Evolutionary conservation across 2,888 invertebrate genomes (phyloP), one percentile per base, ranked within the genome.

Genomic region (Acanthosepion esculentum): DNA sequence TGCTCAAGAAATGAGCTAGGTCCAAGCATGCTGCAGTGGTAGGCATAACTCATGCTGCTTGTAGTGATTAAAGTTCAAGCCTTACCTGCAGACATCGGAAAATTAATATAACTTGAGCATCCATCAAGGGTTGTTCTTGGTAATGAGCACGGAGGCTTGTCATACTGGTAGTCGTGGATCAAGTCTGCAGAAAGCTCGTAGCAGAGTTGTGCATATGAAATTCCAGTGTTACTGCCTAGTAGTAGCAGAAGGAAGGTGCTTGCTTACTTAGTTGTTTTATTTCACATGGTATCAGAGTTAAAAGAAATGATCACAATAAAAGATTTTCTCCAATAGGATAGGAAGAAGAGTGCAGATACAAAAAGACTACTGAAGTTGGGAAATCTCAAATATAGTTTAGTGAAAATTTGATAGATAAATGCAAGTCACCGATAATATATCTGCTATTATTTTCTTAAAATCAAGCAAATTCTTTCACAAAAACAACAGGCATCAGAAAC

Each of bases 121-220:
- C 59, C 59, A 48, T 94, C 94, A 55, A 55, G 64, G 94, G 94
- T 59, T 94, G 95, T 95, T 91, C 95, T 95, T 50, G 95, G 95
- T 50, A 64, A 41, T 94, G 94, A 78, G 64, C 59, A 92, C 41
- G 64, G 93, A 91, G 94, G 53, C 55, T 91, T 50, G 93, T 55
- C 94, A 53, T 94, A 94, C n/a, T 93, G 93, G 94, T 41, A 23
- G 91, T 92, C 94, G 95, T 55, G 93, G 95, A 55, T 92, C 94
- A 92, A 53, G 94, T 94, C 53, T 48, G 93, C 53, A 48, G 93
- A 92, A 23, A 96, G 96, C 94, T 96, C 97, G 94, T 97, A 97
- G 18, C 96, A 96, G 94, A 97, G 96, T 95, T 97, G 96, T 94
- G 97, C 96, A 95, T 97, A 97, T 91, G 96, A 96, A 94, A 97